Evolutionary conservation across 2,797 vertebrate species (phyloP).

Genomic region (Florisuga fusca): DNA sequence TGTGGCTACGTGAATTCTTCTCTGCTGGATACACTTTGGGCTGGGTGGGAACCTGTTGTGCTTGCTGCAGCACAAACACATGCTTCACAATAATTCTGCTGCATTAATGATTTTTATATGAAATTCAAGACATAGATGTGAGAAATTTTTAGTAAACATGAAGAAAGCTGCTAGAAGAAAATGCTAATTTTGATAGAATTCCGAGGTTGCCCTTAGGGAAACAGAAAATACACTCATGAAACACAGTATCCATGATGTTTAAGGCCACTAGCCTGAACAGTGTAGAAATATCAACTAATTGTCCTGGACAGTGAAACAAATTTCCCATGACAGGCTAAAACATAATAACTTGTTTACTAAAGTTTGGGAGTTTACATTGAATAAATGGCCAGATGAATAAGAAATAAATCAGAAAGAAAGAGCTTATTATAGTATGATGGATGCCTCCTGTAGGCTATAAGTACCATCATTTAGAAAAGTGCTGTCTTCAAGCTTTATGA

Average conservation of each 20-base stretch:
- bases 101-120: not conserved
- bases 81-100: not conserved
- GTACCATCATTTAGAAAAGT: not conserved
- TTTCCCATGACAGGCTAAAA: not conserved
- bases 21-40: not conserved
- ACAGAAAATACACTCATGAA: not conserved
- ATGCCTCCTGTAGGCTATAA: conserved; percentile 7
- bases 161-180: conserved; percentile 5
- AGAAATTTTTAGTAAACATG: not conserved
- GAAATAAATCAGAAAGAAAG: conserved; percentile 15
- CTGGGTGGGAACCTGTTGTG: not conserved
- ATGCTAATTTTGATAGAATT: not conserved
- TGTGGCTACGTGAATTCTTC: not conserved
- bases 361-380: not conserved
- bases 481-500: not conserved
- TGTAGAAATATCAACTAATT: conserved; percentile 7
- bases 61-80: not conserved
- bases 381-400: conserved; percentile 30
- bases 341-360: conserved; percentile 2
- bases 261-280: not conserved
- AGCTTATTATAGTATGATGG: conserved; percentile 8
- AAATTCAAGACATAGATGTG: not conserved
- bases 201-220: not conserved
- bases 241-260: not conserved
- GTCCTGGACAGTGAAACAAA: conserved; percentile 17